Base-by-base conservation (phyloP, 2,888 invertebrate species). In the Axea sp. region DNA sequence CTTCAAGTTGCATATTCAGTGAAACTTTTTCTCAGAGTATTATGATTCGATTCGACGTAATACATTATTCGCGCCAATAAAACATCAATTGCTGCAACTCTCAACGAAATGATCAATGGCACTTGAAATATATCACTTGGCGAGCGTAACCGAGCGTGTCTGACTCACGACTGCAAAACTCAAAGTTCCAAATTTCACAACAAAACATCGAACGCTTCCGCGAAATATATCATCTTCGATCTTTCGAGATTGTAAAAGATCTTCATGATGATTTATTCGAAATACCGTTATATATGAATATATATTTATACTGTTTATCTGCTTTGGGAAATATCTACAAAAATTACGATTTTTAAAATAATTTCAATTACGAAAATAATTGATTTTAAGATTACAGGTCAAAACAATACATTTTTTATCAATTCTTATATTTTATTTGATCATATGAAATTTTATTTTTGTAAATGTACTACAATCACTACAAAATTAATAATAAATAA, bases 11-110 rank as follows among this genome's bases (percentile, higher is more conserved):
- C 45, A 51, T 51, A 51, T 45, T 45, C 53, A 53, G 49, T 49
- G 35, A 8, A 59, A 68, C 26, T 45, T 69, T 60, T 69, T 69
- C 39, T 33, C 41, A 4, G 33, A 28, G 45, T 17, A 53, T 60
- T 69, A 69, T 69, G 69, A 69, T 60, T 69, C 53, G 60, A 69
- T 69, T 60, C 60, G 64, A 71, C 71, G 64, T 64, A 71, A 71
- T 64, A 59, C 64, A 65, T 59, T 65, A 65, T 64, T 64, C 64
- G 51, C 59, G 64, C 72, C 64, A 72, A 72, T 65, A 65, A 72
- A 57, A 64, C 64, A 72, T 72, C 72, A 72, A 72, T 72, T 72
- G 64, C 64, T 31, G 41, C 22, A 59, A 39, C 62, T 65, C 64
- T 31, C 19, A 51, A 51, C 64, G 35, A 57, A 64, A 65, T 64